Evolutionary conservation across 2,113 vertebrate species (phyloP), one percentile per base, ranked within the genome.

Genomic region (Brachirus orientalis): DNA sequence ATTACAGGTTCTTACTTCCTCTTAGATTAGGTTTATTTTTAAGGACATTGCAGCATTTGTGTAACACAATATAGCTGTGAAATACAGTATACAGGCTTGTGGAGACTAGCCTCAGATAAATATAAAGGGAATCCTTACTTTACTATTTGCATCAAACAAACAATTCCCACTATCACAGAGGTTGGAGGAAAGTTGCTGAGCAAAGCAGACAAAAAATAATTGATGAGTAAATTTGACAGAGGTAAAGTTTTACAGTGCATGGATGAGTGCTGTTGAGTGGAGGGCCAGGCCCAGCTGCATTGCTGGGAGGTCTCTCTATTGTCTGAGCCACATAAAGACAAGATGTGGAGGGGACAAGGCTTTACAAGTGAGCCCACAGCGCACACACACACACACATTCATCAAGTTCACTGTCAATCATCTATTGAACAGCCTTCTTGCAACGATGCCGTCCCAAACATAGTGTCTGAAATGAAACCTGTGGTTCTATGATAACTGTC

Each of bases 241-340:
- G 19, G 43, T 3, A n/a, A 0, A 20, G 64, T 90, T 90, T 89
- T 90, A 74, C 74, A 80, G 82, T 82, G 88, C 35, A 89, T 77
- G 86, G 87, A 89, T 77, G 76, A 86, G 89, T 82, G 78, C 88
- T 22, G 91, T 87, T 91, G 93, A 85, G 88, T 93, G 88, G 90
- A 92, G 89, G 80, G 88, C 89, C 87, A 79, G 86, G 90, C 91
- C 93, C 95, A 95, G 95, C 94, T 95, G 91, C 94, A 94, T 89
- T 91, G 89, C 94, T 94, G 93, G 95, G 95, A 95, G 95, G 95
- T 96, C 95, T 90, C 58, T 68, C 92, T 88, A 94, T 96, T 96
- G 95, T 96, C 88, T 90, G 78, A 41, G 73, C 72, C 89, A 80
- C 88, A 94, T 90, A 94, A 94, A 92, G 86, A 88, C 82, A 78